phyloP scores from a whole-genome alignment of 2,888 invertebrate species.

The Cheiracanthium punctorium region DNA sequence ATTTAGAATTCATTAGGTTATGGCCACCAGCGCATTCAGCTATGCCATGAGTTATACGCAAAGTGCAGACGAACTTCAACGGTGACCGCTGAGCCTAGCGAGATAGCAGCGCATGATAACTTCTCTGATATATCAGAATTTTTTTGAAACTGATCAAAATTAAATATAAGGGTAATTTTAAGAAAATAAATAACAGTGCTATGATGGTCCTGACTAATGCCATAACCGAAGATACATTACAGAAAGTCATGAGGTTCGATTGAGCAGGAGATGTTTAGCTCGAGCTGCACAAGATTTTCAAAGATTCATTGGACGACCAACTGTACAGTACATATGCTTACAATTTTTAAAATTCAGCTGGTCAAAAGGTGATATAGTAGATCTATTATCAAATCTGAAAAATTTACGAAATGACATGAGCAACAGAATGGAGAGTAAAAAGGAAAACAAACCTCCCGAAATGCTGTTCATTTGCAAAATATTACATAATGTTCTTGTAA shows the following conservation, averaged over 20 bases:
- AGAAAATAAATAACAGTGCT: too few relatives aligned
- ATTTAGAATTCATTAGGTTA: too few relatives aligned
- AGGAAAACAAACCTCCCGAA: neutral
- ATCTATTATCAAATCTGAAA: constrained; percentile 41
- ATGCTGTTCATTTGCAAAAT: constrained; percentile 15
- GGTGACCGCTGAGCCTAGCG: too few relatives aligned
- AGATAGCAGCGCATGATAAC: too few relatives aligned
- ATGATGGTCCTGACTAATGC: constrained; percentile 14
- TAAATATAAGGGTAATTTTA: neutral
- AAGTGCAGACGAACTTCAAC: too few relatives aligned
- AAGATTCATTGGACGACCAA: constrained; percentile 41
- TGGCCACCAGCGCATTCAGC: too few relatives aligned
- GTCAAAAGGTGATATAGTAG: constrained; percentile 17
- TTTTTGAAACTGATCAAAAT: neutral
- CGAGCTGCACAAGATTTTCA: constrained; percentile 29
- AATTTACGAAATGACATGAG: constrained; percentile 36
- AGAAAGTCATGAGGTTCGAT: constrained; percentile 18
- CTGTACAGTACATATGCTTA: constrained; percentile 43
- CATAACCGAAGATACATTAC: constrained; percentile 10
- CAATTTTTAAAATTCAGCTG: constrained; percentile 48
- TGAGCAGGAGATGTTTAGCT: constrained; percentile 25
- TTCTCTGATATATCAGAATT: neutral
- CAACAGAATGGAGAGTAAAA: neutral
- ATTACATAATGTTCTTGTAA: constrained; percentile 19
- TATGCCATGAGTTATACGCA: too few relatives aligned